Base-by-base conservation (phyloP, 30 jellyfish, hydroid and myxozoan genomes). In the Aurelia aurita region DNA sequence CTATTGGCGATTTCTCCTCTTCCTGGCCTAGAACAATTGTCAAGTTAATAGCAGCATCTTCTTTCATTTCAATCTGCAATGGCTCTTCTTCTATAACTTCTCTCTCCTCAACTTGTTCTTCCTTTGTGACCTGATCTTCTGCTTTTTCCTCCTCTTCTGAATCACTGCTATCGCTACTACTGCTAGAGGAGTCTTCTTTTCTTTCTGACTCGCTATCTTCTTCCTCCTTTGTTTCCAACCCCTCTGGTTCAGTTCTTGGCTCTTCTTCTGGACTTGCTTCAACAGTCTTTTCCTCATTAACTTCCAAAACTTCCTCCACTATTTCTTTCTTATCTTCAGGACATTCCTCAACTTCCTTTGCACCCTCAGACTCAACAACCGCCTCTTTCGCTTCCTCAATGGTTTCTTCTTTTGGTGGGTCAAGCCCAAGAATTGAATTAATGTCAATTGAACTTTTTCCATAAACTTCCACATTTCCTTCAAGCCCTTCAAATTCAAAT, bases 401-500 rank as follows among this genome's bases (percentile, higher is more conserved):
- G 49, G 87, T 74, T 22, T 90, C 92, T 31, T 84, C 96, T 0
- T 62, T 75, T 28, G 91, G 85, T 4, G 93, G 59, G 46, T 84
- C 89, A 18, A 60, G 86, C 3, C 92, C 90, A 23, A 91, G 89
- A 1, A 84, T 66, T 22, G 94, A 78, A 69, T 91, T 72, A 8
- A 84, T 85, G 73, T 91, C 90, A 58, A 91, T 80, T 45, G 91
- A 29, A 14, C 58, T 77, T 28, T 65, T 60, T 15, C 96, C 96
- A 77, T 27, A 65, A 8, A 87, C 96, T 51, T 76, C 66, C 22
- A 78, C 79, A 63, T 69, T 87, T 3, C 77, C 96, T 51, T 87
- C 96, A 47, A 87, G 87, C 3, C 84, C 96, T 44, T 68, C 81
- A 87, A 87, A 87, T 35, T 87, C 96, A 67, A 69, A 51, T 8